Conservation (phyloP, 2,888 invertebrate genomes). For the Drosophila borborema region DNA sequence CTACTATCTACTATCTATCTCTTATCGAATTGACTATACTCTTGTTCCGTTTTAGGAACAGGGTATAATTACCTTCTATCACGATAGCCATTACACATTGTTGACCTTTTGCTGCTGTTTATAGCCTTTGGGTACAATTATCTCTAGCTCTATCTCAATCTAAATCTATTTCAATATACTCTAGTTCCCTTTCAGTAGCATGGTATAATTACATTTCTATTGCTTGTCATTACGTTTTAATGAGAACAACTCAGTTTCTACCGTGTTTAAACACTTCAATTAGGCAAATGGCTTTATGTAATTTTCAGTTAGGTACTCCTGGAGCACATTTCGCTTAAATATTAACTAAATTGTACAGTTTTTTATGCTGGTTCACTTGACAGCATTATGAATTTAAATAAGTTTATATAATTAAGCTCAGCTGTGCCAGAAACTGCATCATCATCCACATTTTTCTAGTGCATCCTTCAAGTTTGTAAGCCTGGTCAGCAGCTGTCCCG, state of each 20-base stretch:
- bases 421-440: constrained; percentile 35
- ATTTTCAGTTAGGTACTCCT: not conserved
- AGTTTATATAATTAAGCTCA: constrained; percentile 29
- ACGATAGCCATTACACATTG: constrained; percentile 3
- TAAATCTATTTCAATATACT: not conserved
- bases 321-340: not conserved
- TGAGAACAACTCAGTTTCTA: not conserved
- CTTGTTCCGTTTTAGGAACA: not conserved
- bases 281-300: not conserved
- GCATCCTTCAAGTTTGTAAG: constrained; percentile 27
- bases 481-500: constrained; percentile 44
- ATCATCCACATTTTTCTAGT: constrained; percentile 41
- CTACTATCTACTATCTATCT: not conserved
- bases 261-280: not conserved
- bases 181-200: not conserved
- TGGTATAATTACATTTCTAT: not conserved
- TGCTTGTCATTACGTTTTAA: not conserved
- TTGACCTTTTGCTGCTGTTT: not conserved
- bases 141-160: not conserved
- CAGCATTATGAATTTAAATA: constrained; percentile 15
- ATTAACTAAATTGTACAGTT: not conserved
- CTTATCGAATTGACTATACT: not conserved
- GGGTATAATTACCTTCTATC: not conserved
- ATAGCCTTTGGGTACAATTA: not conserved
- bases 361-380: not conserved